Conservation (phyloP, 2,888 invertebrate genomes). For the Fragum whitleyi region DNA sequence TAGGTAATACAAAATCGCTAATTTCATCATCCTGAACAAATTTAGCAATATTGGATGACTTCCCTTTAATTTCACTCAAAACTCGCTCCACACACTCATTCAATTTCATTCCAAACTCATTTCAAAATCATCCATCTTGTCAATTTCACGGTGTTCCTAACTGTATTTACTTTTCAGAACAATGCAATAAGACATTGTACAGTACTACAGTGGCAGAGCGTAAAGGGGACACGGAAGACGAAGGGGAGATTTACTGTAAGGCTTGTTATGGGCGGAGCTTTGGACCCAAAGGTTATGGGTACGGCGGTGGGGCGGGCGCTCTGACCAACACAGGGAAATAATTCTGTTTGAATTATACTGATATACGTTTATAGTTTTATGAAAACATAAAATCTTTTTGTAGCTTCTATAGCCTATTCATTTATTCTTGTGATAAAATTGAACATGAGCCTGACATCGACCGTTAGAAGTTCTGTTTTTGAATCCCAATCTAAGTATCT, state of each 20-base stretch:
- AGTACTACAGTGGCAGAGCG: slow-evolving; percentile 4
- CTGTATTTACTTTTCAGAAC: not conserved
- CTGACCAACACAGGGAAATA: slow-evolving; percentile 5
- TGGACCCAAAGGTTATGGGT: slow-evolving; percentile 11
- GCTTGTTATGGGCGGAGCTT: not conserved
- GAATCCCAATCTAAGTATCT: not conserved
- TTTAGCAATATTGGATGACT: too few relatives aligned
- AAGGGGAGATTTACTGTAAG: slow-evolving; percentile 7
- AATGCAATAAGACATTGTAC: not conserved
- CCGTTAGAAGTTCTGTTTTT: not conserved
- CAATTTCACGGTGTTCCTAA: too few relatives aligned
- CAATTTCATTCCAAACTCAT: too few relatives aligned
- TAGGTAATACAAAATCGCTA: too few relatives aligned
- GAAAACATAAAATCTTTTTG: too few relatives aligned
- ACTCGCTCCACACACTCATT: too few relatives aligned
- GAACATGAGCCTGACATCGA: too few relatives aligned
- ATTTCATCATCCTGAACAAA: too few relatives aligned
- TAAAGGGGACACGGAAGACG: not conserved
- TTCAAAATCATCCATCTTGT: too few relatives aligned
- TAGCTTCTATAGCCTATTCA: too few relatives aligned
- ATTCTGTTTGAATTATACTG: not conserved
- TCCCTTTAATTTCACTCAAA: too few relatives aligned
- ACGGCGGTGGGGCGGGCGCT: slow-evolving; percentile 7
- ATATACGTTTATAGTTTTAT: not conserved
- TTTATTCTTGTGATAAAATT: too few relatives aligned